These are phyloP conservation scores for Ichneumoninae sp. DNA, from an alignment of 2,888 invertebrate species.

Conservation along the genomic window DNA sequence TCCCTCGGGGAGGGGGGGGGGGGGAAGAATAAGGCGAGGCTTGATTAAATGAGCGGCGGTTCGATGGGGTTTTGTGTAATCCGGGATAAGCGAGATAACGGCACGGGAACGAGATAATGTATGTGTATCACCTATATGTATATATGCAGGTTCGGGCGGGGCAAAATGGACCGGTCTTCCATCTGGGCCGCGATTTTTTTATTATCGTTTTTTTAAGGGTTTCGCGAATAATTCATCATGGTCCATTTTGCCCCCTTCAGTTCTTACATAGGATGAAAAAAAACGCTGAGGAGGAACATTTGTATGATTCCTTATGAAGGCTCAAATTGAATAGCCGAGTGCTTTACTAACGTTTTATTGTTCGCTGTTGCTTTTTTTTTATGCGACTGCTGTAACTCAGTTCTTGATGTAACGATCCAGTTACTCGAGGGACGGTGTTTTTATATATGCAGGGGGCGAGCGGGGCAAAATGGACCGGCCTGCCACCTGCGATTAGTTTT, in stretches of 20 bases:
- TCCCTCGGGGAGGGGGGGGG: no score
- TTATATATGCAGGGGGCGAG: no score
- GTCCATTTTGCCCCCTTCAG: no score
- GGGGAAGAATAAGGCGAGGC: not conserved
- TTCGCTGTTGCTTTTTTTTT: not conserved
- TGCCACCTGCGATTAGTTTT: no score
- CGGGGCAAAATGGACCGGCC: no score
- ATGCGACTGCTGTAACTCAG: not conserved
- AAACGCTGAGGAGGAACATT: not conserved
- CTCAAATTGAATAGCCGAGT: not conserved
- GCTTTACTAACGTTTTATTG: not conserved
- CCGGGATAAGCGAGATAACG: not conserved
- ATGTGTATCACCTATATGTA: not conserved
- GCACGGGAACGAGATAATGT: not conserved
- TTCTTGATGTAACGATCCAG: not conserved
- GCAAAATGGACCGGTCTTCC: no score
- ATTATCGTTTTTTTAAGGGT: no score
- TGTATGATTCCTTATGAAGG: not conserved
- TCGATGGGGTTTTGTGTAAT: constrained; percentile 19
- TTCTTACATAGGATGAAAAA: not conserved
- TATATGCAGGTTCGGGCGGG: no score
- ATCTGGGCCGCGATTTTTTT: no score
- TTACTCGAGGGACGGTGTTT: not conserved
- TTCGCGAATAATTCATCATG: no score
- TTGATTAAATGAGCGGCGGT: constrained; percentile 27